Base-by-base conservation (phyloP, 2,888 invertebrate species). In the Archips crataeganus region DNA sequence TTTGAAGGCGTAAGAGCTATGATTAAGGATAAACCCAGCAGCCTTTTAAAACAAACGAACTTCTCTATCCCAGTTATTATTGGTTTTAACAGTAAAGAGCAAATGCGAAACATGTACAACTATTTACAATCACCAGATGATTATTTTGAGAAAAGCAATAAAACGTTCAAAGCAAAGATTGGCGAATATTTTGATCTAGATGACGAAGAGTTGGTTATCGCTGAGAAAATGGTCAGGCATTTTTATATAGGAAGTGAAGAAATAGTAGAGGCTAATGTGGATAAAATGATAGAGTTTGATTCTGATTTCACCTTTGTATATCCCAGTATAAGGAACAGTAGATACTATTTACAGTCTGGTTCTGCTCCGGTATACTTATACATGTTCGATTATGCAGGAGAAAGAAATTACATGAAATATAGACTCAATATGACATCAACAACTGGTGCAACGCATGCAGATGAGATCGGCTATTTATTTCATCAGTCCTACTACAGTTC, bases 241-340 rank as follows among this genome's bases (percentile, higher is more conserved):
- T 90, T 89, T 71, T 90, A 90, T 39, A 83, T 89, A 5, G 90
- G 90, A 0, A 89, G 88, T 67, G 78, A 83, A 72, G 76, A 77
- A 2, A 75, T 86, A 5, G 83, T 76, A 66, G 71, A 79, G 10
- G 71, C 77, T 3, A 63, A 78, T n/a, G 74, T 74, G 34, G 75
- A 62, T 51, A 75, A 81, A 5, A 36, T 90, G 0, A 79, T 77
- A 0, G 78, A 84, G n/a, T 90, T 87, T 32, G 51, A 71, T 51
- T 86, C 90, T 0, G 90, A 90, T 77, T 79, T 81, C 6, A n/a
- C 11, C 1, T 89, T 79, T 49, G 36, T 71, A n/a, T 59, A 71
- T 15, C 63, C 70, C 9, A 64, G 34, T 34, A 45, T 71, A 71
- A 64, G 70, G 23, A 49, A 13, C 10, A 64, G 57, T 13, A 64